These are phyloP conservation scores for Tupaia tana DNA, from an alignment of 2,113 vertebrate genomes.

Conservation along the genomic window DNA sequence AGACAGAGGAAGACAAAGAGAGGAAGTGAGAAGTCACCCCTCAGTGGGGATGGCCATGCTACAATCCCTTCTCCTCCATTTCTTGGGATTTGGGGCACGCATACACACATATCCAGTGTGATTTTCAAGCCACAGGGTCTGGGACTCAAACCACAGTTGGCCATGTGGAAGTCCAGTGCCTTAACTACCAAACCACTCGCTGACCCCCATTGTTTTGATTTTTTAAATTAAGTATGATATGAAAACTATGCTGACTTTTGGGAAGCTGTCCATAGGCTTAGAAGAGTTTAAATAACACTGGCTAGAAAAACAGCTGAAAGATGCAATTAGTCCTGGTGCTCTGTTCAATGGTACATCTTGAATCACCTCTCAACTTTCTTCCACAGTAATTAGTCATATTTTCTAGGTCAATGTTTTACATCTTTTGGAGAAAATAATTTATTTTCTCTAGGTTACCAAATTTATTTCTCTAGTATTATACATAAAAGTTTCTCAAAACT, in stretches of 20 bases:
- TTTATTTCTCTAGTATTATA: not conserved
- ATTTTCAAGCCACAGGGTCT: too few species aligned
- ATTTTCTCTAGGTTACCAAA: not conserved
- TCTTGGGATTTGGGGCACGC: too few species aligned
- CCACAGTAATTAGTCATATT: not conserved
- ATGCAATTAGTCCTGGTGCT: not conserved
- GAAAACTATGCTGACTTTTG: conserved; percentile 6
- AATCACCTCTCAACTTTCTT: not conserved
- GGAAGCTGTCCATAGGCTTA: not conserved
- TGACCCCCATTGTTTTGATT: too few species aligned
- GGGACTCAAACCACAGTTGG: too few species aligned
- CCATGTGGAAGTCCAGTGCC: too few species aligned
- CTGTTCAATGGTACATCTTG: not conserved
- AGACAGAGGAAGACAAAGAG: too few species aligned
- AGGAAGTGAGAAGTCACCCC: too few species aligned
- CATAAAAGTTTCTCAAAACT: not conserved
- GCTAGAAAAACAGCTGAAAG: conserved; percentile 30
- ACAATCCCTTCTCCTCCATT: too few species aligned
- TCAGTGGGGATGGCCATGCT: too few species aligned
- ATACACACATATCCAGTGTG: too few species aligned
- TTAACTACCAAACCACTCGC: too few species aligned
- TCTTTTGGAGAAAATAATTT: not conserved
- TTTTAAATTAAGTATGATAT: not conserved
- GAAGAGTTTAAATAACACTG: not conserved
- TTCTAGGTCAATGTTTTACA: not conserved